These are phyloP conservation scores for Ametastegia equiseti DNA, from an alignment of 2,888 invertebrate genomes.

Conservation along the genomic window DNA sequence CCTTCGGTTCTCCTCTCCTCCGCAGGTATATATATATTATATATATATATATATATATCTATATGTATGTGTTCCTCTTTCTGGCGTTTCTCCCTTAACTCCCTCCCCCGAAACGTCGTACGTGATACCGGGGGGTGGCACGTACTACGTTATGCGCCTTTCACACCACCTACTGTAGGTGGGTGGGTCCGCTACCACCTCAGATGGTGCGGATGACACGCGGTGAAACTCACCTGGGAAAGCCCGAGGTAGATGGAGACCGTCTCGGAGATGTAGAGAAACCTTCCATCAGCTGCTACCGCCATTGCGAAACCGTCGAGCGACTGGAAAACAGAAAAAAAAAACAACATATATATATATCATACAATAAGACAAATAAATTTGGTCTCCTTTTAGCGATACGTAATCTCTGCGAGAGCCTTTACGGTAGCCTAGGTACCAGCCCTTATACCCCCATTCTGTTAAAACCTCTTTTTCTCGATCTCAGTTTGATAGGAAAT, in stretches of 20 bases:
- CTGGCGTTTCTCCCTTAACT: conserved; percentile 51
- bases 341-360: no score
- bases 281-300: conserved; percentile 96
- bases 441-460: not conserved
- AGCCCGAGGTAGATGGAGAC: conserved; percentile 99
- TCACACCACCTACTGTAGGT: conserved; percentile 49
- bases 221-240: conserved; percentile 90
- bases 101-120: conserved; percentile 53
- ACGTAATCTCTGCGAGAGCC: not conserved
- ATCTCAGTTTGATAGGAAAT: not conserved
- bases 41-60: no score
- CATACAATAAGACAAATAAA: conserved; percentile 25
- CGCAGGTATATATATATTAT: conserved; percentile 41
- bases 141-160: conserved; percentile 57
- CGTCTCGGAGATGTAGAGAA: conserved; percentile 99
- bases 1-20: conserved; percentile 59
- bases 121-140: conserved; percentile 59
- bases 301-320: conserved; percentile 98
- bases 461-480: not conserved
- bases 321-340: conserved; percentile 83
- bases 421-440: not conserved
- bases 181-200: conserved; percentile 48
- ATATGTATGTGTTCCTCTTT: conserved; percentile 51
- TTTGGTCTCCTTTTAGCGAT: conserved; percentile 10
- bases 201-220: conserved; percentile 52